phyloP scores from a whole-genome alignment of 2,797 vertebrate species.

The Phyllotis vaccarum region DNA sequence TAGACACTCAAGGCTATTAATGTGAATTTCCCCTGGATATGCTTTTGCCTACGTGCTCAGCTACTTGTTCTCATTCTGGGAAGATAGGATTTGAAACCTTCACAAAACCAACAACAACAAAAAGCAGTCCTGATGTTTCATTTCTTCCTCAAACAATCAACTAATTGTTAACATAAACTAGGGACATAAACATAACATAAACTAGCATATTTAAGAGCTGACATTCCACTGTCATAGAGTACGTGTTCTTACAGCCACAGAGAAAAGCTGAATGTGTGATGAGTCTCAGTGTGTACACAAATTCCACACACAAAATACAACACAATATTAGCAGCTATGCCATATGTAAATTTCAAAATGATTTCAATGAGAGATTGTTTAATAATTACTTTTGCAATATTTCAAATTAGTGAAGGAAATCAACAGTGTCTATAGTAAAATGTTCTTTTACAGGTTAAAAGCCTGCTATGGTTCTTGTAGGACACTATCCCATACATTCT shows the following conservation, averaged over 20 bases:
- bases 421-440: conserved; percentile 79
- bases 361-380: conserved; percentile 77
- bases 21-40: conserved; percentile 81
- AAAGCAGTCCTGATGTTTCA: conserved; percentile 71
- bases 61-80: conserved; percentile 82
- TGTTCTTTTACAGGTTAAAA: conserved; percentile 48
- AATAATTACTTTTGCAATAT: conserved; percentile 78
- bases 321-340: conserved; percentile 69
- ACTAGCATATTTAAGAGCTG: conserved; percentile 48
- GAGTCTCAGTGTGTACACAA: conserved; percentile 68
- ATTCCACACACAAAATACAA: conserved; percentile 68
- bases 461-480: conserved; percentile 55
- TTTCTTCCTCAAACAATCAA: conserved; percentile 73
- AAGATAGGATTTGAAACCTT: conserved; percentile 76
- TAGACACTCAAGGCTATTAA: conserved; percentile 83
- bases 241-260: conserved; percentile 21
- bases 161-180: conserved; percentile 73
- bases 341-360: conserved; percentile 81
- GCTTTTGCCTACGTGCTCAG: conserved; percentile 81
- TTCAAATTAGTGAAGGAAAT: conserved; percentile 82
- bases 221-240: conserved; percentile 54
- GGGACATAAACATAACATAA: conserved; percentile 66
- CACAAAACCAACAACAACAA: conserved; percentile 32
- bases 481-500: conserved; percentile 60
- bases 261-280: conserved; percentile 29